Conservation (phyloP, 2,888 invertebrate species). For the Ganaspis brasiliensis region DNA sequence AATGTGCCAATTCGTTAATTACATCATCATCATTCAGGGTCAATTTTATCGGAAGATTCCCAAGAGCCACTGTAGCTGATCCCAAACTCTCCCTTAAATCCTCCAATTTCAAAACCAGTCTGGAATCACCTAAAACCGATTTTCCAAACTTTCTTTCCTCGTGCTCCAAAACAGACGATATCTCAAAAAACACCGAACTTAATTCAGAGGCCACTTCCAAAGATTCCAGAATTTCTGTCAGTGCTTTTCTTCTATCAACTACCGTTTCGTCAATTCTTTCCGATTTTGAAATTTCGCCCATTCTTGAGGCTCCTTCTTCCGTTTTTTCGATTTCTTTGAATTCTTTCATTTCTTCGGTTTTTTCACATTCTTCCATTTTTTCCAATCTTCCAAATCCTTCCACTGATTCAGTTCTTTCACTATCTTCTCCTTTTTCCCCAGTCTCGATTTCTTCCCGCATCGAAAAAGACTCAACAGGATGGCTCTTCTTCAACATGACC, state of each 20-base stretch:
- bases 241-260: slow-evolving; percentile 44
- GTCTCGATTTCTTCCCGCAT: too few species aligned
- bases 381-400: too few species aligned
- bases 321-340: too few species aligned
- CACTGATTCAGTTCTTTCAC: too few species aligned
- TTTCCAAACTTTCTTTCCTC: slow-evolving; percentile 54
- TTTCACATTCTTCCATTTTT: too few species aligned
- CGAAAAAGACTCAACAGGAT: slow-evolving; percentile 45
- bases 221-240: slow-evolving; percentile 57
- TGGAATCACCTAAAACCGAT: slow-evolving; percentile 48
- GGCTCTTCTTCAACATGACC: slow-evolving; percentile 43
- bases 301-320: too few species aligned
- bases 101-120: slow-evolving; percentile 66
- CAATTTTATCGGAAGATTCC: slow-evolving; percentile 59
- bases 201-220: slow-evolving; percentile 68
- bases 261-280: background rate
- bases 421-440: too few species aligned
- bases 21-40: slow-evolving; percentile 63
- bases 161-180: slow-evolving; percentile 70
- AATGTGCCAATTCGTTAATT: slow-evolving; percentile 64
- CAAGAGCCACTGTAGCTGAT: slow-evolving; percentile 68
- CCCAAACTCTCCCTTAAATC: slow-evolving; percentile 70
- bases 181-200: slow-evolving; percentile 69
- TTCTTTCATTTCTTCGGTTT: too few species aligned
- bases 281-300: slow-evolving; percentile 19